phyloP scores from a whole-genome alignment of 37 sponge, comb jelly and placozoan genomes.

The Chondrosia reniformis region DNA sequence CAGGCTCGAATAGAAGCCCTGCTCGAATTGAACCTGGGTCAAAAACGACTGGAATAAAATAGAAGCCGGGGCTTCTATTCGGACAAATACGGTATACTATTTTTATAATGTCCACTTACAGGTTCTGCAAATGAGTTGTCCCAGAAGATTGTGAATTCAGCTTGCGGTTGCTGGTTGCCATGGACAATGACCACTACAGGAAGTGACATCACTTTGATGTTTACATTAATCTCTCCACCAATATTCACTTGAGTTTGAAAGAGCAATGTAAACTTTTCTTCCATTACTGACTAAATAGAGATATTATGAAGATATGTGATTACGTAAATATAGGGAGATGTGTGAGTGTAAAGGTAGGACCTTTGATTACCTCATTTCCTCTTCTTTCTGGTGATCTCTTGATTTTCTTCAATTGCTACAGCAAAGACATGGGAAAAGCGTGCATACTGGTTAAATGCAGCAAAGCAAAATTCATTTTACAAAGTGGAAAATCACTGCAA shows the following conservation, averaged over 20 bases:
- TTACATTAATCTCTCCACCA: slow-evolving; percentile 6
- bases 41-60: too few relatives aligned
- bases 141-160: slow-evolving; percentile 98
- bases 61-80: too few relatives aligned
- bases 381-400: slow-evolving; percentile 67
- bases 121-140: slow-evolving; percentile 91
- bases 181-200: slow-evolving; percentile 97
- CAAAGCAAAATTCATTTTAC: too few relatives aligned
- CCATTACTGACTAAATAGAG: slow-evolving; percentile 11
- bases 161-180: slow-evolving; percentile 87
- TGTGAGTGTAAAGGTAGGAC: neutral
- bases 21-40: too few relatives aligned
- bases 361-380: slow-evolving; percentile 7
- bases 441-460: too few relatives aligned
- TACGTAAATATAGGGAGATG: neutral
- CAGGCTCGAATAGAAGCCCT: too few relatives aligned
- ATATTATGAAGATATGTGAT: neutral
- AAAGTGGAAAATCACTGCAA: too few relatives aligned
- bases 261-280: slow-evolving; percentile 33
- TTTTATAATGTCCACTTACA: slow-evolving; percentile 33
- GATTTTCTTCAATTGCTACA: slow-evolving; percentile 43
- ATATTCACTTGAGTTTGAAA: slow-evolving; percentile 26
- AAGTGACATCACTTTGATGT: slow-evolving; percentile 53
- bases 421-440: neutral
- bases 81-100: neutral